Evolutionary conservation across 2,888 invertebrate genomes (phyloP).

Genomic region (Lissocephala sabroskyi): DNA sequence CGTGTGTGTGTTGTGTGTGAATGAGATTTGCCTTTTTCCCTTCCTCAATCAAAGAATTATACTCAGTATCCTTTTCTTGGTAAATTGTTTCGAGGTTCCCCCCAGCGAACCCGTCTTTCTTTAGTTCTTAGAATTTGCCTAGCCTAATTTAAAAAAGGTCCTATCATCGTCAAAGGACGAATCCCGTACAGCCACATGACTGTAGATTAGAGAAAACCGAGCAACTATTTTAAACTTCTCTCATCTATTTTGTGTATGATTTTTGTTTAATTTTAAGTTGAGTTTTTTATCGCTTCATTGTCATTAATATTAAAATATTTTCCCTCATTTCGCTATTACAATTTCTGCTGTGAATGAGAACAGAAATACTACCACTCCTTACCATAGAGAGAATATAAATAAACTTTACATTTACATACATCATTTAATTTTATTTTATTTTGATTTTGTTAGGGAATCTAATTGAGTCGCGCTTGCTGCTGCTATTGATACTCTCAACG

Average conservation of each 20-base stretch:
- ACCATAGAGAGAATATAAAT: constrained; percentile 36
- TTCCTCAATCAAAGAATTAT: constrained; percentile 30
- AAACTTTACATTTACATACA: constrained; percentile 36
- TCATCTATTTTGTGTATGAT: no score
- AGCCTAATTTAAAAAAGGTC: no score
- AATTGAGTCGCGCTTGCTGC: not conserved
- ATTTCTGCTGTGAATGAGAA: constrained; percentile 42
- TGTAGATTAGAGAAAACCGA: no score
- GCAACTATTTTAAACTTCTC: no score
- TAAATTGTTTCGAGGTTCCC: constrained; percentile 22
- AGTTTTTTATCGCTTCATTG: constrained; percentile 19
- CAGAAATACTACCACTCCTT: constrained; percentile 18
- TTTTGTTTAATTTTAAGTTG: not conserved
- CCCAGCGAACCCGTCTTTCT: not conserved
- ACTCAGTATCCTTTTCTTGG: constrained; percentile 57
- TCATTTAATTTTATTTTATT: constrained; percentile 20
- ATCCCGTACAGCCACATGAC: no score
- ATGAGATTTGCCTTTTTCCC: not conserved
- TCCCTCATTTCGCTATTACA: constrained; percentile 11
- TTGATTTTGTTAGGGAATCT: no score
- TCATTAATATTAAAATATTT: not conserved
- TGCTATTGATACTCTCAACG: no score
- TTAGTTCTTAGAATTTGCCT: no score
- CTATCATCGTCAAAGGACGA: no score
- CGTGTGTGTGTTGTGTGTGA: no score